Conservation (phyloP, 2,797 vertebrate species). For the Amblyopsis hoosieri region DNA sequence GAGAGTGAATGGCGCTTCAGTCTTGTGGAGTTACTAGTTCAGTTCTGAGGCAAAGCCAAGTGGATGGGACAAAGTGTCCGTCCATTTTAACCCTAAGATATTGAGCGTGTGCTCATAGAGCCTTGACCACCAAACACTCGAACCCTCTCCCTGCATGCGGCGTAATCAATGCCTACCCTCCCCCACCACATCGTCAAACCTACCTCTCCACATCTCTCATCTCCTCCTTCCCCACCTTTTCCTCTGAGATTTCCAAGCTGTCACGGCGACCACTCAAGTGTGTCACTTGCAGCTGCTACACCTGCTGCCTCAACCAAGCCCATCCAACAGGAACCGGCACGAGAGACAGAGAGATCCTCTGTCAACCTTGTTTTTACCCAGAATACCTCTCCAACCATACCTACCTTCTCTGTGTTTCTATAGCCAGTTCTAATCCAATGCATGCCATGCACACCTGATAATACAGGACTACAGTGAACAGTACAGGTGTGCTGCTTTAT, state of each 20-base stretch:
- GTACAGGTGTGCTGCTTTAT: no score
- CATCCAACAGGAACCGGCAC: constrained; percentile 19
- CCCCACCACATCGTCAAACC: constrained; percentile 32
- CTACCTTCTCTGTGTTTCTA: background rate
- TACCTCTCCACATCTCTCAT: constrained; percentile 28
- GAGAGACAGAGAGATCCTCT: no score
- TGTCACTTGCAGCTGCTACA: constrained; percentile 63
- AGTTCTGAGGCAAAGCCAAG: constrained; percentile 8
- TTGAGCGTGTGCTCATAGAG: constrained; percentile 15
- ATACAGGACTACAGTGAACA: no score
- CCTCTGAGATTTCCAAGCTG: constrained; percentile 49
- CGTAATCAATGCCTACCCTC: background rate
- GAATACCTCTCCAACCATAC: background rate
- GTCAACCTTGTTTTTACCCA: no score
- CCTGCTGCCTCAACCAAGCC: constrained; percentile 43
- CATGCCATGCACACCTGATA: no score
- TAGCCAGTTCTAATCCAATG: no score
- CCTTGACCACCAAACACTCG: constrained; percentile 6
- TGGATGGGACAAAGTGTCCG: constrained; percentile 16
- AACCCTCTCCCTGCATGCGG: constrained; percentile 9
- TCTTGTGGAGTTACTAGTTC: background rate
- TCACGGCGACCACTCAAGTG: constrained; percentile 51
- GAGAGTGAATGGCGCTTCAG: constrained; percentile 12
- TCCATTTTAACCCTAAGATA: constrained; percentile 23
- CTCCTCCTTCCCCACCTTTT: constrained; percentile 31